Evolutionary conservation across 2,113 vertebrate genomes (phyloP), one percentile per base, ranked within the genome.

Genomic region (Datnioides undecimradiatus): DNA sequence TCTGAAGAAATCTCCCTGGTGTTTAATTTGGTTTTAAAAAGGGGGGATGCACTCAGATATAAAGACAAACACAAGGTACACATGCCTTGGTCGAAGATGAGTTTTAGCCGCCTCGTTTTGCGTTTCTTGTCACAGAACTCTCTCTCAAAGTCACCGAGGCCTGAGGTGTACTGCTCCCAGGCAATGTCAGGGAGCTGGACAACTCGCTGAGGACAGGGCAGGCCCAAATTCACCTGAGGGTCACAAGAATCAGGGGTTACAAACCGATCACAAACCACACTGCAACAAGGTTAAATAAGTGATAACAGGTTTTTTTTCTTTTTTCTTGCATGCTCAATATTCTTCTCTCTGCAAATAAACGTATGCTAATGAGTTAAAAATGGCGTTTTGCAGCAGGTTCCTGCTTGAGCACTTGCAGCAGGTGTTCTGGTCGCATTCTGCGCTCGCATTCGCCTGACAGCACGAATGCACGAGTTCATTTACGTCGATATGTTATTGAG

Each of bases 101-200:
- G 93, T 90, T 98, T 97, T 71, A 98, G 94, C 88, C 94, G 95
- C 84, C 98, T 95, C 73, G 96, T 98, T 91, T 98, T 97, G 71
- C 96, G 96, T 87, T 98, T 99, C 87, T 97, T 95, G 90, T 99
- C 97, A 52, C 95, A 97, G 91, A 98, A 97, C 88, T 99, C 98
- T 89, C 96, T 96, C 92, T 98, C 97, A 79, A 99, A 99, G 85
- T 99, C 97, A 6, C 97, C 96, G 65, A 99, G 96, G 83, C 96
- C 97, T 68, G 94, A 97, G 66, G 98, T 99, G 93, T 99, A 99
- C 91, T 99, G 97, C 93, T 99, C 98, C 98, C 98, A 99, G 5
- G 96, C 90, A 43, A 99, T 95, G 59, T 98, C 97, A 21, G 98
- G 98, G 80, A 99, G 95, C 72, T 99, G 97, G 79, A 99, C 98